Evolutionary conservation across 2,797 vertebrate genomes (phyloP), one percentile per base, ranked within the genome.

Genomic region (Ctenochaetus hawaiiensis): DNA sequence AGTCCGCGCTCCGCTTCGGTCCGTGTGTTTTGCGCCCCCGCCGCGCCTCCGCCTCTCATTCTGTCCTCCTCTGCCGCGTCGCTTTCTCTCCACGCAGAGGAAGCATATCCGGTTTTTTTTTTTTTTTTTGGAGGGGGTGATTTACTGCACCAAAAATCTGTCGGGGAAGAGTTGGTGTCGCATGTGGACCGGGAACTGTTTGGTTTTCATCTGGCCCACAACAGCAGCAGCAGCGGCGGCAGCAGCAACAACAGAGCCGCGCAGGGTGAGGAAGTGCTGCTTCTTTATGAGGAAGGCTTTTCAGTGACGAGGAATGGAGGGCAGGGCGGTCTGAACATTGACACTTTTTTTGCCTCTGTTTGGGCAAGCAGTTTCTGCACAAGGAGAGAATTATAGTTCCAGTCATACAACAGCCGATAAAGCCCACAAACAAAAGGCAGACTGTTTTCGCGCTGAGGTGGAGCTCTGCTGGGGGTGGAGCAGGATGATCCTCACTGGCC

Each of bases 281-380:
- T 56, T 22, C 54, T 74, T 66, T 57, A 45, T 26, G 74, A 86
- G 82, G 83, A 87, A 81, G 78, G 76, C 3, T 77, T 87, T 77
- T 81, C 72, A 26, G 75, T 87, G 90, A 89, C 82, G 83, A 80
- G 78, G 63, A 72, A 7, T 16, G 53, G 76, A 85, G 84, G 63
- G 82, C 67, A 84, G 90, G 87, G 78, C 85, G 80, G 73, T 44
- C 62, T 86, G 60, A 80, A 69, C 77, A 47, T 0, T 75, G 54
- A 88, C 87, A 76, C 71, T 30, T 30, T n/a, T n/a, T 30, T 30
- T 44, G 52, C 52, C 41, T 74, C 56, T 85, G 79, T 84, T 80
- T 60, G 67, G 61, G 22, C 34, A 67, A 68, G 61, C 47, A 76
- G 69, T 77, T 71, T 66, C 30, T 30, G 26, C 48, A 71, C 67